phyloP scores from a whole-genome alignment of 2,888 invertebrate genomes.

The Leptura quadrifasciata region DNA sequence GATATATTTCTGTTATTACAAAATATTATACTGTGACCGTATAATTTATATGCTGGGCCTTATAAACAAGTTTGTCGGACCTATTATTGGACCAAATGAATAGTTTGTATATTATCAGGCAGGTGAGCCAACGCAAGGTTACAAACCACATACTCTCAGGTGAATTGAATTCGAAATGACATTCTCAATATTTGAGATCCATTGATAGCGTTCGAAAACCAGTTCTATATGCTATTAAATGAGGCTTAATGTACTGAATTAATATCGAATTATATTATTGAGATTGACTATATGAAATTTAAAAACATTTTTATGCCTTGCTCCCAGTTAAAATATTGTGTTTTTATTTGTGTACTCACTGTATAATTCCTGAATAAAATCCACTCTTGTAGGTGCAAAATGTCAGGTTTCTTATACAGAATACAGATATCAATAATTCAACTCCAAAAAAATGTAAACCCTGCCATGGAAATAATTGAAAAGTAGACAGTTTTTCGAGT shows the following conservation, averaged over 20 bases:
- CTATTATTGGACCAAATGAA: constrained; percentile 29
- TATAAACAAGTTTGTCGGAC: constrained; percentile 41
- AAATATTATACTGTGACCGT: constrained; percentile 37
- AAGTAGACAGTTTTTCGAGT: constrained; percentile 36
- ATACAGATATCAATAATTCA: constrained; percentile 25
- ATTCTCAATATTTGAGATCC: constrained; percentile 60
- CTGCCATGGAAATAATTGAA: constrained; percentile 49
- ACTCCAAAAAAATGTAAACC: constrained; percentile 45
- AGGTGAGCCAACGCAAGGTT: constrained; percentile 42
- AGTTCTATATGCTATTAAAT: constrained; percentile 63
- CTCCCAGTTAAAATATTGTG: constrained; percentile 47
- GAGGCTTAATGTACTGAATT: constrained; percentile 68
- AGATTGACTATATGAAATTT: constrained; percentile 64
- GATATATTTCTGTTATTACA: constrained; percentile 35
- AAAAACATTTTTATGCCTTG: constrained; percentile 60
- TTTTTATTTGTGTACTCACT: constrained; percentile 53
- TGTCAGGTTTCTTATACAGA: constrained; percentile 43
- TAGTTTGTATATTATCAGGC: constrained; percentile 36
- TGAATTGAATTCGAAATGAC: constrained; percentile 56
- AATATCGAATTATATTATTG: constrained; percentile 66
- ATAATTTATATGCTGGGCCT: constrained; percentile 37
- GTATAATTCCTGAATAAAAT: constrained; percentile 58
- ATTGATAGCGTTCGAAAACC: constrained; percentile 63
- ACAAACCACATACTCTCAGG: constrained; percentile 37
- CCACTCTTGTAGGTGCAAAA: constrained; percentile 60